These are phyloP conservation scores for Seladonia tumulorum DNA, from an alignment of 2,888 invertebrate genomes.

Conservation along the genomic window DNA sequence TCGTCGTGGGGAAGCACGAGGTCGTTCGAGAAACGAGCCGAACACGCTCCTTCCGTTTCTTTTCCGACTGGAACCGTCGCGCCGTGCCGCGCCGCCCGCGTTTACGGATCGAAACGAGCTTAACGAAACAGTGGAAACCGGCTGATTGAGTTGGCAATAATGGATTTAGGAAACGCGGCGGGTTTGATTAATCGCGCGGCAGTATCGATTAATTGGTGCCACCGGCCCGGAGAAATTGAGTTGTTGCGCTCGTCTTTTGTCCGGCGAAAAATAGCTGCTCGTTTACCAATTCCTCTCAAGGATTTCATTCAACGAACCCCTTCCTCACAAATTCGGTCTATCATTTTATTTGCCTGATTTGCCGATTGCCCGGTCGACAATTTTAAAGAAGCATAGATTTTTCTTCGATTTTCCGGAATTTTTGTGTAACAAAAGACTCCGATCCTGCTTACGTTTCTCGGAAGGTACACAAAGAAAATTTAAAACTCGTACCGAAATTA, in stretches of 20 bases:
- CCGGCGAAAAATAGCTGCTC: background rate
- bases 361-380: background rate
- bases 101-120: constrained; percentile 24
- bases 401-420: too few relatives aligned
- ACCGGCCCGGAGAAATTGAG: constrained; percentile 21
- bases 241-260: background rate
- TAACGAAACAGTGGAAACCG: constrained; percentile 30
- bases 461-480: too few relatives aligned
- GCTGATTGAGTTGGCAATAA: constrained; percentile 39
- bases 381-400: too few relatives aligned
- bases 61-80: constrained; percentile 15
- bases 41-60: constrained; percentile 20
- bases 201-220: constrained; percentile 51
- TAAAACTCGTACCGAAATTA: too few relatives aligned
- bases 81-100: background rate
- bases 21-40: constrained; percentile 38
- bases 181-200: constrained; percentile 46
- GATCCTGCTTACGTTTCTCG: too few relatives aligned
- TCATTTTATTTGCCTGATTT: background rate
- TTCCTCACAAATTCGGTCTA: background rate
- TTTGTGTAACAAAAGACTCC: too few relatives aligned
- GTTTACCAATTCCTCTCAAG: background rate
- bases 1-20: constrained; percentile 52
- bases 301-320: background rate
- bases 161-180: constrained; percentile 53